These are phyloP conservation scores for Pyxicephalus adspersus DNA, from an alignment of 2,113 vertebrate genomes.

Conservation along the genomic window DNA sequence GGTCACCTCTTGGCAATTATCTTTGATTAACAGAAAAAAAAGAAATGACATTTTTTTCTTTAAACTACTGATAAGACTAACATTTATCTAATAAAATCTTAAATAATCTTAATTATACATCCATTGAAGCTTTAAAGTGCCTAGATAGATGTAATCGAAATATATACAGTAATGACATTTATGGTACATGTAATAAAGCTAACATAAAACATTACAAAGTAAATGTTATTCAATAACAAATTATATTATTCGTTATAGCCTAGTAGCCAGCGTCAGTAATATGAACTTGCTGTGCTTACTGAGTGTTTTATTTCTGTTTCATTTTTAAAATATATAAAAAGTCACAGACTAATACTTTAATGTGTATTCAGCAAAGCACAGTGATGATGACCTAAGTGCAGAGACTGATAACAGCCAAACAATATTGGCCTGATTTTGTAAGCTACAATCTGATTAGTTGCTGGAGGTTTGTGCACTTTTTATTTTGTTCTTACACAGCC, in stretches of 20 bases:
- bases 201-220: conserved; percentile 12
- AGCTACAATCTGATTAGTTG: too few relatives aligned
- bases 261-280: background rate
- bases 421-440: too few relatives aligned
- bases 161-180: conserved; percentile 32
- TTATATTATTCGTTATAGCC: conserved; percentile 24
- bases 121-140: conserved; percentile 37
- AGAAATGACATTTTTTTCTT: conserved; percentile 44
- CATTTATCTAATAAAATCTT: background rate
- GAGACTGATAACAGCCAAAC: too few relatives aligned
- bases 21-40: background rate
- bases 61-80: background rate
- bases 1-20: conserved; percentile 45
- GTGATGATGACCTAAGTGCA: too few relatives aligned
- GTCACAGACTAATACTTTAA: too few relatives aligned
- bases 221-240: conserved; percentile 12
- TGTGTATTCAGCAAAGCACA: too few relatives aligned
- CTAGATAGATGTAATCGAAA: conserved; percentile 12
- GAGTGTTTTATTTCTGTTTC: background rate
- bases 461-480: too few relatives aligned
- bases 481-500: too few relatives aligned
- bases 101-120: conserved; percentile 29
- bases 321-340: too few relatives aligned
- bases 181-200: conserved; percentile 24
- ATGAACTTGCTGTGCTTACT: conserved; percentile 2